Evolutionary conservation across 2,113 vertebrate species (phyloP).

Genomic region (Microcebus ravelobensis): DNA sequence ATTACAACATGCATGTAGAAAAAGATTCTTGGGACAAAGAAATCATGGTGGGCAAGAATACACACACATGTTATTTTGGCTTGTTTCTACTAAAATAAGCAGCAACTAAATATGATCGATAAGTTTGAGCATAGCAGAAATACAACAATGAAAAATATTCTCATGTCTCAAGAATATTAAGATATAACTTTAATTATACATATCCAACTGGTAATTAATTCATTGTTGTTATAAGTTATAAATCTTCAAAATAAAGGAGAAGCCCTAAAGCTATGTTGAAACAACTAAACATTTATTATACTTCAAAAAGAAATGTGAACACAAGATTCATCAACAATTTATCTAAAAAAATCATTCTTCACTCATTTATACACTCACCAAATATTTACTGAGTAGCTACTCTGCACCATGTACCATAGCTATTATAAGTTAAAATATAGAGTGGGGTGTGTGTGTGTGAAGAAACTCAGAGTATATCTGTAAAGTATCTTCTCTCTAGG

Average conservation of each 20-base stretch:
- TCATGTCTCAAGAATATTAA: neutral
- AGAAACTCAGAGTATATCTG: neutral
- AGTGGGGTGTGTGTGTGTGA: neutral
- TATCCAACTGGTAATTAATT: constrained; percentile 59
- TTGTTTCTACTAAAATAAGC: constrained; percentile 21
- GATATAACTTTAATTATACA: constrained; percentile 42
- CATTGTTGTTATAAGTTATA: constrained; percentile 36
- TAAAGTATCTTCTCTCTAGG: neutral
- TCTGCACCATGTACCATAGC: neutral
- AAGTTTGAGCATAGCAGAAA: neutral
- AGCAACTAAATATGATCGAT: neutral
- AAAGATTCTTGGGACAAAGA: neutral
- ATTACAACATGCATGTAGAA: neutral
- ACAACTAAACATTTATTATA: constrained; percentile 19
- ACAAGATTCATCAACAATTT: neutral
- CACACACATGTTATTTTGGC: neutral
- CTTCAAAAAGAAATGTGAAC: neutral
- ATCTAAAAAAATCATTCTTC: neutral
- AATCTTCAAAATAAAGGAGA: constrained; percentile 48
- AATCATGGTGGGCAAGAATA: neutral
- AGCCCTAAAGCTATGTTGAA: constrained; percentile 19
- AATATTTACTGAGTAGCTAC: neutral
- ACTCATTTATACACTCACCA: neutral
- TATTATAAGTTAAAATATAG: neutral
- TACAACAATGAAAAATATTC: constrained; percentile 3